Evolutionary conservation across 2,113 vertebrate species (phyloP).

Genomic region (Sapayoa aenigma): DNA sequence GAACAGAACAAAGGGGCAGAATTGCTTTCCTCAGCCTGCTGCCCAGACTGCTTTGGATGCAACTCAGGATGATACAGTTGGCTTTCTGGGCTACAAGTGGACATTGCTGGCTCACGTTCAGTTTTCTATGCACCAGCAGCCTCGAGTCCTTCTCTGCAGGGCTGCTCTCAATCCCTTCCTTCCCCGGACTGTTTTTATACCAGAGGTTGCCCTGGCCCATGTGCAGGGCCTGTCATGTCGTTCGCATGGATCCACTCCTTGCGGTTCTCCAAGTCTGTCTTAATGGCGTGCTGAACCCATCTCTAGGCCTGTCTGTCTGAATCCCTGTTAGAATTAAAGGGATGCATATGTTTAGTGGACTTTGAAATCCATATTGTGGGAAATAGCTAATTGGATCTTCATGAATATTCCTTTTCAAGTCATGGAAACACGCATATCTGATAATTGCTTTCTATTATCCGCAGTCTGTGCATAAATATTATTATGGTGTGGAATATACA

Average conservation of each 20-base stretch:
- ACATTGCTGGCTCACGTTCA: background rate
- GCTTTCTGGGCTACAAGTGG: background rate
- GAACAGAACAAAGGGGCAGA: background rate
- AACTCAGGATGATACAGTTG: background rate
- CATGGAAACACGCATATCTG: background rate
- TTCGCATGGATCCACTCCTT: background rate
- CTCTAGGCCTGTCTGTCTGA: background rate
- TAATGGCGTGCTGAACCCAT: background rate
- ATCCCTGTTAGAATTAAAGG: background rate
- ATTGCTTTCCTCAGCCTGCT: background rate
- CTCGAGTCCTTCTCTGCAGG: background rate
- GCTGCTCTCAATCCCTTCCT: background rate
- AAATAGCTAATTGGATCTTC: background rate
- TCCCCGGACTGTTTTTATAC: background rate
- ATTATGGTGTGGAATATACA: background rate
- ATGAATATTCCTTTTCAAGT: background rate
- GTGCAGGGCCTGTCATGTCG: rapidly evolving
- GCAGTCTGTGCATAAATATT: background rate
- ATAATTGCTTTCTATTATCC: background rate
- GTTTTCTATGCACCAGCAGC: background rate
- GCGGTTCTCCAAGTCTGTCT: background rate
- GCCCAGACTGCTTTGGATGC: background rate
- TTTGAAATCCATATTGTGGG: background rate
- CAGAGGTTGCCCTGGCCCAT: rapidly evolving
- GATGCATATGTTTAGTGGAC: background rate